Base-by-base conservation (phyloP, 64 coral and sea anemone species). In the Stichodactyla helianthus region DNA sequence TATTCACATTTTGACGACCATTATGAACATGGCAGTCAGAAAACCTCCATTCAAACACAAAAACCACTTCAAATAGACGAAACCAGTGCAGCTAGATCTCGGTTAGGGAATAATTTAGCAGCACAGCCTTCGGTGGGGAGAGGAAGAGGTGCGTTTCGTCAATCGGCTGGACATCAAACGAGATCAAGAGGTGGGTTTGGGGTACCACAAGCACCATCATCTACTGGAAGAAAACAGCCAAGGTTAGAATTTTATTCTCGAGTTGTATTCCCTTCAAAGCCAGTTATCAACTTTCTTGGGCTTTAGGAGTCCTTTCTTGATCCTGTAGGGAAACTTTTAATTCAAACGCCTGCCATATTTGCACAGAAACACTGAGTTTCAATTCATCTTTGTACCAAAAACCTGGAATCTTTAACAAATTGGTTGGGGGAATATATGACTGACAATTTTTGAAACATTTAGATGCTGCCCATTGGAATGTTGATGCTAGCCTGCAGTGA, bases 151-250 rank as follows among this genome's bases (percentile, higher is more conserved):
- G 60, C 50, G 50, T 59, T 83, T 10, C n/a, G 55, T 23, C 25
- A 31, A 19, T 4, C 35, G 35, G 35, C 10, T 74, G 68, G 68
- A 31, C 68, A 26, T 12, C 68, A 26, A 11, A 74, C 68, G 4
- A 74, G 90, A 9, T 65, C 81, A 23, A 82, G 84, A 87, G 90
- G 90, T 25, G 61, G 90, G 52, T 82, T 82, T 82, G 79, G 79
- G 52, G 22, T 14, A 6, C 79, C 79, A 54, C 51, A 44, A 54
- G 10, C 79, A 50, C 15, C 79, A 6, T 35, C 79, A 84, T 31
- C 17, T 23, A 18, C 83, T 84, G 83, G 56, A 28, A 15, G 83
- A 54, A 20, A 54, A 84, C 54, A 63, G n/a, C 59, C 25, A 59
- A 31, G 83, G 35, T 51, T 18, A 81, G 78, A 11, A 50, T 50